These are phyloP conservation scores for Rattus rattus DNA, from an alignment of 2,113 vertebrate species.

Conservation along the genomic window DNA sequence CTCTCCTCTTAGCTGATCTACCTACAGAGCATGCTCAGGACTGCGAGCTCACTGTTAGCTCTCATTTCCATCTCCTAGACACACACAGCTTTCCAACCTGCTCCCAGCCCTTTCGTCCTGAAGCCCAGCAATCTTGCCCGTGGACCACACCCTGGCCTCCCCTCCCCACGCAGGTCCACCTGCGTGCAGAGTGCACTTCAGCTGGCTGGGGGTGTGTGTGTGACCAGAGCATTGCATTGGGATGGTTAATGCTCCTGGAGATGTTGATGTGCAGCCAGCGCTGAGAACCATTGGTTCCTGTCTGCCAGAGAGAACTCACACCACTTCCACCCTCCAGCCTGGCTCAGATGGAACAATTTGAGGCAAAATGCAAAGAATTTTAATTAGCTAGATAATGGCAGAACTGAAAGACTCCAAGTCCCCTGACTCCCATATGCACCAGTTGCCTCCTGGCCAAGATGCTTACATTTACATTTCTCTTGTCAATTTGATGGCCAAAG, in stretches of 20 bases:
- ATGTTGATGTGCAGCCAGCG: not conserved
- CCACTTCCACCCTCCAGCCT: conserved; percentile 41
- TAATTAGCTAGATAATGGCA: conserved; percentile 71
- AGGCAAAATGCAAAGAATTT: conserved; percentile 69
- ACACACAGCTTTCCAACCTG: not conserved
- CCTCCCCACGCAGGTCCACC: not conserved
- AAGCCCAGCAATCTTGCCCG: not conserved
- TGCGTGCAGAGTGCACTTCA: not conserved
- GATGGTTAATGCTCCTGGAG: not conserved
- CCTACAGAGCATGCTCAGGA: not conserved
- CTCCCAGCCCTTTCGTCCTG: not conserved
- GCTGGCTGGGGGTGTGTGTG: too few relatives aligned
- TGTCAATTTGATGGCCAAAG: conserved; percentile 11
- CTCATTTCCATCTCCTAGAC: not conserved
- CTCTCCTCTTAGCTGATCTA: not conserved
- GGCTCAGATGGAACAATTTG: conserved; percentile 63
- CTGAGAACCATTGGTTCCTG: conserved; percentile 14
- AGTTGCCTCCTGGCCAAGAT: conserved; percentile 55
- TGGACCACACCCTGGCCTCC: not conserved
- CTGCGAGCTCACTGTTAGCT: not conserved
- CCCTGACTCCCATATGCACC: conserved; percentile 53
- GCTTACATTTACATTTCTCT: conserved; percentile 48
- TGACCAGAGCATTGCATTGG: not conserved
- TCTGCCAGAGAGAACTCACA: conserved; percentile 29
- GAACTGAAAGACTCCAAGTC: conserved; percentile 64